Base-by-base conservation (phyloP, 2,113 vertebrate genomes). In the Muntiacus reevesi region DNA sequence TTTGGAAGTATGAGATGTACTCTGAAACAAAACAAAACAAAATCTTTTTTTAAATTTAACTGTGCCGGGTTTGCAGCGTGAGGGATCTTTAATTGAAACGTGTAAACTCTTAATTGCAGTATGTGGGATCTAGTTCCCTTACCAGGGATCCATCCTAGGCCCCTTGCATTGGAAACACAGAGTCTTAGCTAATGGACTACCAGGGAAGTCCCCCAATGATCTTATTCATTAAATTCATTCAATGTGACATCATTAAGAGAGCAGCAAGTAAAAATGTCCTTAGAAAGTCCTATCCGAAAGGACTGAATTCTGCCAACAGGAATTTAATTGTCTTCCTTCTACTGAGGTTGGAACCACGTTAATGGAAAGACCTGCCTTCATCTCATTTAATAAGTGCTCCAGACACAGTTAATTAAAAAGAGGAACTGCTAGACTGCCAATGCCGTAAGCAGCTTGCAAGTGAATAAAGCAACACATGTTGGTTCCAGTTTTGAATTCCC, bases 31-130 rank as follows among this genome's bases (percentile, higher is more conserved):
- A 60, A 17, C 62, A 30, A 40, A 43, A 43, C 23, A 43, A 76
- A 12, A 33, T 0, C 2, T 25, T 71, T 43, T 57, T 76, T 76
- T 76, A 1, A 43, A 43, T 76, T 76, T 76, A 23, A 14, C 36
- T 43, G 3, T 43, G 12, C 3, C 0, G 0, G 40, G 6, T 76
- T 76, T 76, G 40, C 3, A 43, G 71, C 40, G 4, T 0, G 4
- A 76, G 40, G 40, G 40, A 43, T 76, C 40, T 43, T 76, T 76
- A 43, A 43, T 7, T 76, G 40, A 40, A 43, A 27, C 40, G 25
- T 7, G 11, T 3, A 43, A 76, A 27, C 12, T 76, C 71, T 76
- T 76, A 43, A 43, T 76, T 27, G 23, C 40, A 8, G 40, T 43
- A 43, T 76, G 40, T 76, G 71, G 12, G 23, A 27, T 76, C 40